Conservation (phyloP, 2,888 invertebrate species). For the Chorisops tibialis region DNA sequence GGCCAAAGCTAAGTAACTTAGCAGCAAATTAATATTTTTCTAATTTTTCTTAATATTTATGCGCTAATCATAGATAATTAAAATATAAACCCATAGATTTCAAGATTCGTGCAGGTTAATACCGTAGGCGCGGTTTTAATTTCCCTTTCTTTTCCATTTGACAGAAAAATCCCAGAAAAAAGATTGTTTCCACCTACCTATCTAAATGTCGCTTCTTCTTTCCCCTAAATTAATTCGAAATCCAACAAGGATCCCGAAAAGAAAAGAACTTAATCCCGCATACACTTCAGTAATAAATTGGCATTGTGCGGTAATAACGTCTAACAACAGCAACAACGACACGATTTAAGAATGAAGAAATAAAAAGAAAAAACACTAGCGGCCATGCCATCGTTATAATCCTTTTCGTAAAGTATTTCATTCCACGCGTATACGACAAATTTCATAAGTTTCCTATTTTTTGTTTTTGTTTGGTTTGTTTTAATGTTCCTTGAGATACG, state of each 20-base stretch:
- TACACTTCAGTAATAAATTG: conserved; percentile 26
- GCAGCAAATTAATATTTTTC: no score
- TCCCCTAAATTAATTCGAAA: conserved; percentile 23
- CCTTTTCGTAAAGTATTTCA: conserved; percentile 23
- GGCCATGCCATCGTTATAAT: conserved; percentile 5
- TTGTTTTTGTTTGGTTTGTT: background rate
- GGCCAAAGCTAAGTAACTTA: no score
- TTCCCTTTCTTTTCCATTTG: background rate
- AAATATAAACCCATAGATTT: background rate
- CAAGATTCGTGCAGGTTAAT: conserved; percentile 5
- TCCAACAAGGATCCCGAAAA: conserved; percentile 16
- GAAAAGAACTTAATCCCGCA: conserved; percentile 23
- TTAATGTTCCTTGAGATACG: background rate
- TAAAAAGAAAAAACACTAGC: conserved; percentile 8
- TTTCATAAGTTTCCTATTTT: conserved; percentile 7
- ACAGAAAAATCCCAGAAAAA: background rate
- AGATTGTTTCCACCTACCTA: background rate
- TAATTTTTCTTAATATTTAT: no score
- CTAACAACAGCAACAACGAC: conserved; percentile 19
- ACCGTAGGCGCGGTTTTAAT: background rate
- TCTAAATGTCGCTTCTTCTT: conserved; percentile 17
- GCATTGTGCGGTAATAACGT: conserved; percentile 23
- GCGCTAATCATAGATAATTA: no score
- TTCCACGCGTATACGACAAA: conserved; percentile 1
- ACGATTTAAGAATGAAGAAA: conserved; percentile 8